Evolutionary conservation across 2,113 vertebrate species (phyloP).

Genomic region (Hymenochirus boettgeri): DNA sequence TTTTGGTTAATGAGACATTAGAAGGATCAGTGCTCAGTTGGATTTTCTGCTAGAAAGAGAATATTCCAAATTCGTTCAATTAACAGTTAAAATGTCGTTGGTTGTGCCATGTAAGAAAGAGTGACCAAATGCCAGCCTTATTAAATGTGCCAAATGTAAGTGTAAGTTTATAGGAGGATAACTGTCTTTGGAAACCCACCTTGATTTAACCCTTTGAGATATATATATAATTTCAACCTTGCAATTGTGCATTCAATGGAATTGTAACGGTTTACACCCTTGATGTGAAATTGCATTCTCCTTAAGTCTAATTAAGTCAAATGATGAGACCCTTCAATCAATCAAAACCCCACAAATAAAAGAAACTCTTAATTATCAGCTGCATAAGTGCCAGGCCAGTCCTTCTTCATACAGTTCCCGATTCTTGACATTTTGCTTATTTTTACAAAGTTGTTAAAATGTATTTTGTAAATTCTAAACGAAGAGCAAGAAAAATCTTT

Average conservation of each 20-base stretch:
- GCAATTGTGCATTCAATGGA: not conserved
- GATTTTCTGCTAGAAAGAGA: not conserved
- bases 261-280: constrained; percentile 30
- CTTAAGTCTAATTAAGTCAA: constrained; percentile 5
- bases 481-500: too few species aligned
- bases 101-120: too few species aligned
- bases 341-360: constrained; percentile 24
- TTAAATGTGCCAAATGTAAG: constrained; percentile 41
- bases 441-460: too few species aligned
- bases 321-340: not conserved
- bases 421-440: too few species aligned
- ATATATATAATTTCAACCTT: not conserved
- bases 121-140: constrained; percentile 47
- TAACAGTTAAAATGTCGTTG: constrained; percentile 43
- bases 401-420: not conserved
- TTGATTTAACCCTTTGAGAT: not conserved
- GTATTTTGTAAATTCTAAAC: too few species aligned
- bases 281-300: constrained; percentile 40
- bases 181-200: constrained; percentile 14
- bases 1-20: constrained; percentile 1
- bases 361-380: constrained; percentile 22
- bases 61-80: constrained; percentile 16
- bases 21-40: constrained; percentile 2
- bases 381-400: not conserved
- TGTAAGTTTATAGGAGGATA: not conserved